A percentile compares a stretch with the other conserved stretches of the same genome.
These are phyloP conservation scores for Enteromius radiatus DNA, from an alignment of 2,797 vertebrate genomes.

Conservation along the genomic window DNA sequence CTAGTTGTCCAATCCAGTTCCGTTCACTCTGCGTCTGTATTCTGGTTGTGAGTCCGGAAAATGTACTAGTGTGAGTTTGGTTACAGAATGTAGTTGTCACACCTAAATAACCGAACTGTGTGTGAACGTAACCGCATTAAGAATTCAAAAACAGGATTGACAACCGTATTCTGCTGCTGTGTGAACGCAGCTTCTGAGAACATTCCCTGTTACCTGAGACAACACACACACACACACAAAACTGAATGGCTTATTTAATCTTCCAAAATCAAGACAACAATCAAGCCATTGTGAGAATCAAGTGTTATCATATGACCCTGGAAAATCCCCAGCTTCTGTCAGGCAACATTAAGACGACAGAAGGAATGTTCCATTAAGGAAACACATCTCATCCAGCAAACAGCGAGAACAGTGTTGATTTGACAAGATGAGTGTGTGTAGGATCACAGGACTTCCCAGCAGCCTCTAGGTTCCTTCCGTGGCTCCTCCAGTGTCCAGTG, in stretches of 20 bases:
- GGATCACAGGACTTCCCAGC: conserved; percentile 49
- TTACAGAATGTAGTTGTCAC: too few species aligned
- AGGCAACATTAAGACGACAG: conserved; percentile 16
- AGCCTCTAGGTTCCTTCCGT: conserved; percentile 43
- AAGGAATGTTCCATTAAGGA: conserved; percentile 30
- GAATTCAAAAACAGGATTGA: too few species aligned
- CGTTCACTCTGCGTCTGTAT: too few species aligned
- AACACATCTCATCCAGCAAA: conserved; percentile 29
- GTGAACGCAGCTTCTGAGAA: not conserved
- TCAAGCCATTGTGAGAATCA: not conserved
- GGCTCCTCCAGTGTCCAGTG: conserved; percentile 39
- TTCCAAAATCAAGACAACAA: not conserved
- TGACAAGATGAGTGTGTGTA: conserved; percentile 41
- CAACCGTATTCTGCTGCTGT: too few species aligned
- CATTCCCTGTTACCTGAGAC: not conserved
- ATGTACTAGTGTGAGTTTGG: too few species aligned
- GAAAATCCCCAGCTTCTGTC: conserved; percentile 30
- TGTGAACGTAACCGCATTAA: too few species aligned
- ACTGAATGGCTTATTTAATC: not conserved
- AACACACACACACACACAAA: not conserved
- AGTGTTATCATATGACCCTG: conserved; percentile 39
- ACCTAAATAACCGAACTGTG: too few species aligned
- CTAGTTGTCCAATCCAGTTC: too few species aligned
- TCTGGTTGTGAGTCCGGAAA: too few species aligned
- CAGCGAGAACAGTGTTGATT: conserved; percentile 36